A percentile compares a stretch with the other conserved stretches of the same genome.
These are phyloP conservation scores for Stegodyphus mimosarum DNA, from an alignment of 1,140 invertebrate genomes.

Conservation along the genomic window DNA sequence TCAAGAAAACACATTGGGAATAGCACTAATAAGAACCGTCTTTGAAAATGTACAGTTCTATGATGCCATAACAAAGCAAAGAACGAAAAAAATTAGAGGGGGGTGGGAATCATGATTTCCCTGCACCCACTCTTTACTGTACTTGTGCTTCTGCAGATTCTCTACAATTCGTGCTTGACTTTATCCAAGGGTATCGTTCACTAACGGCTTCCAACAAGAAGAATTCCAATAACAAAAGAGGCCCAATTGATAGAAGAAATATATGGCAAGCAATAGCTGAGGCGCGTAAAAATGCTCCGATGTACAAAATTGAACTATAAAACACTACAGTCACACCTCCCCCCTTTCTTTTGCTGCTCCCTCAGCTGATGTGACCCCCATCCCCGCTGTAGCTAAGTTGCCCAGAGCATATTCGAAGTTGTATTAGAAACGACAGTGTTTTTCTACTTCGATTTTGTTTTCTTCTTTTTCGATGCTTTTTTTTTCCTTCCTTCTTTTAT, in stretches of 20 bases:
- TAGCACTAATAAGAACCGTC: not conserved
- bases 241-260: slow-evolving; percentile 59
- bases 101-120: not conserved
- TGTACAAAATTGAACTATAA: slow-evolving; percentile 61
- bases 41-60: not conserved
- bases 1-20: not conserved
- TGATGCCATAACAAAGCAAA: slow-evolving; percentile 8
- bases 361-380: slow-evolving; percentile 2
- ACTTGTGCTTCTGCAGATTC: slow-evolving; percentile 23
- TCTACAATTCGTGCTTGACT: slow-evolving; percentile 53
- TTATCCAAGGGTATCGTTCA: slow-evolving; percentile 34
- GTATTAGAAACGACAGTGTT: slow-evolving; percentile 46
- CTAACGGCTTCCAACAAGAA: slow-evolving; percentile 48
- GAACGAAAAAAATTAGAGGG: slow-evolving; percentile 1
- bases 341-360: slow-evolving; percentile 1
- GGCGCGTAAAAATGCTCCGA: slow-evolving; percentile 55
- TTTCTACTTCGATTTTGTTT: not conserved
- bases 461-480: not conserved
- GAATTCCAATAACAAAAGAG: slow-evolving; percentile 60
- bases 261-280: slow-evolving; percentile 50
- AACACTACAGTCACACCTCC: slow-evolving; percentile 56
- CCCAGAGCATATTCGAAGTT: slow-evolving; percentile 30
- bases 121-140: not conserved
- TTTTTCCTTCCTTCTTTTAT: not conserved
- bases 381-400: slow-evolving; percentile 6